phyloP scores from a whole-genome alignment of 2,113 vertebrate genomes.

The Eclectus roratus region DNA sequence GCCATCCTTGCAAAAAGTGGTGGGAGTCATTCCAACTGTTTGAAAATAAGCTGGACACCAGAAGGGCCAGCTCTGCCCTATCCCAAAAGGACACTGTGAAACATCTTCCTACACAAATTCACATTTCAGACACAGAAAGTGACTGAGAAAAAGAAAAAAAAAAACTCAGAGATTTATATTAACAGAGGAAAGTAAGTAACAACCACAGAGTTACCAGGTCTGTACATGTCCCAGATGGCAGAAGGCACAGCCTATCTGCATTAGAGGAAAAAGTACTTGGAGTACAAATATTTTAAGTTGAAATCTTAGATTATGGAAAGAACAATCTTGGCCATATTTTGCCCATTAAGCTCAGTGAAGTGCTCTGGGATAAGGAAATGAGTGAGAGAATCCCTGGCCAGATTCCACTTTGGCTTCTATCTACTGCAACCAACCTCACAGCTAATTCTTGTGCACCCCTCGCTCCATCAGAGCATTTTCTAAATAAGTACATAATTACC shows the following conservation, averaged over 20 bases:
- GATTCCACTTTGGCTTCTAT: constrained; percentile 23
- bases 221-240: neutral
- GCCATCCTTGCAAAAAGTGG: neutral
- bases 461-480: neutral
- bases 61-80: neutral
- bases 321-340: constrained; percentile 3
- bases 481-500: constrained; percentile 1
- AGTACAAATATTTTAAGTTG: constrained; percentile 10
- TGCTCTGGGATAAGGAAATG: constrained; percentile 8
- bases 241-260: neutral
- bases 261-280: neutral
- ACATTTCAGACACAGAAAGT: neutral
- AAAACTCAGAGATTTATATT: neutral
- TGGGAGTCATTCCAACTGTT: neutral
- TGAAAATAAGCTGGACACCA: neutral
- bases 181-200: neutral
- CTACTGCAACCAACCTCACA: neutral
- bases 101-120: neutral
- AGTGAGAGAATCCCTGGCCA: constrained; percentile 38
- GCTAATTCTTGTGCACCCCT: neutral
- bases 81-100: neutral
- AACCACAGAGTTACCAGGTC: neutral
- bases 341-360: constrained; percentile 12
- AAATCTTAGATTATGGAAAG: constrained; percentile 36
- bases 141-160: neutral